Conservation (phyloP, 2,888 invertebrate species). For the Philereme transversata region DNA sequence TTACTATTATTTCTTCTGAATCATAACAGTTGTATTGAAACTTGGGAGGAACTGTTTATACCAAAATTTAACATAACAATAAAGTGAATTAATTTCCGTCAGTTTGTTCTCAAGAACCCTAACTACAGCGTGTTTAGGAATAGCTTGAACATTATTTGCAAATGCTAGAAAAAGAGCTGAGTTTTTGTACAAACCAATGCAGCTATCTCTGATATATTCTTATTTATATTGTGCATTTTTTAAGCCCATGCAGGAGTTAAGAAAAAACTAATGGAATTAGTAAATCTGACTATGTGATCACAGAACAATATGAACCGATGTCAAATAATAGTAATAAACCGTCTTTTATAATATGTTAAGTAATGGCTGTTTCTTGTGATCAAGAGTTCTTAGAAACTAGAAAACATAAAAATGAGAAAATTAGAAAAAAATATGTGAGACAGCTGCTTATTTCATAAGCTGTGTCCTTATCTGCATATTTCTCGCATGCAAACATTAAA, state of each 20-base stretch:
- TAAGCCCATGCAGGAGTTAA: no score
- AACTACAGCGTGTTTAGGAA: slow-evolving; percentile 1
- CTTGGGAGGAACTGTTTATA: slow-evolving; percentile 44
- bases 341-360: no score
- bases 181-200: neutral
- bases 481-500: slow-evolving; percentile 64
- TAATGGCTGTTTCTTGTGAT: no score
- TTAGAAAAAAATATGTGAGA: neutral
- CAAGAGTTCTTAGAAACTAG: no score
- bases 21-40: slow-evolving; percentile 44
- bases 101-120: slow-evolving; percentile 44
- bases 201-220: neutral
- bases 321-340: no score
- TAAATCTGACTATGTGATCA: no score
- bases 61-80: slow-evolving; percentile 65
- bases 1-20: slow-evolving; percentile 20
- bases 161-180: neutral
- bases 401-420: no score
- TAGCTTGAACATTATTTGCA: slow-evolving; percentile 4
- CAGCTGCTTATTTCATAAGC: slow-evolving; percentile 12
- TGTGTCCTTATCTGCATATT: slow-evolving; percentile 50
- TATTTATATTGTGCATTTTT: no score
- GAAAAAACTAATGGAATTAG: no score
- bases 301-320: no score
- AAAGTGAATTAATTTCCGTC: slow-evolving; percentile 58